Evolutionary conservation across 2,113 vertebrate genomes (phyloP), one percentile per base, ranked within the genome.

Genomic region (Sterrhoptilus dennistouni): DNA sequence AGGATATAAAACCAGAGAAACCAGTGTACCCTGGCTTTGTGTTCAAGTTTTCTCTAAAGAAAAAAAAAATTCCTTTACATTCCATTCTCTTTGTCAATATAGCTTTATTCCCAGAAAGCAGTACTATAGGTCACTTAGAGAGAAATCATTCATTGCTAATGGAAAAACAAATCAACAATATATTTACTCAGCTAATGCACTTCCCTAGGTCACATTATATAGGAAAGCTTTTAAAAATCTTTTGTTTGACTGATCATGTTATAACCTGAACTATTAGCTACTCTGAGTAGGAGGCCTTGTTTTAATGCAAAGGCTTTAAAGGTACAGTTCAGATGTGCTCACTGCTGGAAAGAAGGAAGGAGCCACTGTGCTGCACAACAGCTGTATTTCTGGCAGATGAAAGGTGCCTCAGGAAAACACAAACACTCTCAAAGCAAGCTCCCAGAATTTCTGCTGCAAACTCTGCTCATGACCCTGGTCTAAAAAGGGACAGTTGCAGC

Each of bases 121-220:
- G 8, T 35, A 70, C 70, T 90, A 44, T 49, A 91, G 53, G 66
- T 89, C 50, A 70, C 22, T 84, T 74, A 78, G 22, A 89, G 65
- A 85, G 49, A 95, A 96, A 94, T 96, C 74, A 79, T 36, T 95
- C 84, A 83, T 63, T 86, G 68, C 87, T 91, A 95, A 93, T 91
- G 90, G 93, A 72, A 90, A 96, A 94, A 85, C 27, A 97, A 94
- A 96, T 84, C 59, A 82, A 83, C 83, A 64, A 64, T 24, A 31
- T 78, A 70, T 69, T 91, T 90, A 87, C 78, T 40, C 4, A 22
- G 45, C 54, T 93, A 95, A 97, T 95, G 83, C 40, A 93, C 66
- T 87, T 96, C 36, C 60, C 35, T 85, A 82, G 65, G 50, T 91
- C 83, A 89, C 66, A 64, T 92, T 85, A 88, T 82, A 70, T n/a